These are phyloP conservation scores for Atta cephalotes DNA, from an alignment of 1,140 invertebrate genomes.

Conservation along the genomic window DNA sequence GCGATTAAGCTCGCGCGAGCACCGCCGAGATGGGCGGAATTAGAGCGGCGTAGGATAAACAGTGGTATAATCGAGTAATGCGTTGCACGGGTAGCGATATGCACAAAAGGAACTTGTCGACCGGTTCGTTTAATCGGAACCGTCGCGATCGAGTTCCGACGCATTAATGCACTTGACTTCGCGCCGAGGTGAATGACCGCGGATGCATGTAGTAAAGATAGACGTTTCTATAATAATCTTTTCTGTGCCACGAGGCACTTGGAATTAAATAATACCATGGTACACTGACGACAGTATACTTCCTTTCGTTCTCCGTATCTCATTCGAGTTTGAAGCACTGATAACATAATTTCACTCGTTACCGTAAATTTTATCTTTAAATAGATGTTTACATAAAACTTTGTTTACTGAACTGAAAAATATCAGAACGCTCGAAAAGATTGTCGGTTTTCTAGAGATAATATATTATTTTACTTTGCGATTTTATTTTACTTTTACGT, in stretches of 20 bases:
- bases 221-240: background rate
- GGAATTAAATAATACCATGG: background rate
- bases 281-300: background rate
- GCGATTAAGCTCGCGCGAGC: slow-evolving; percentile 35
- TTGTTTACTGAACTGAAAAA: background rate
- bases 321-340: background rate
- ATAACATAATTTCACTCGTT: slow-evolving; percentile 4
- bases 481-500: too few species aligned
- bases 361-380: background rate
- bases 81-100: background rate
- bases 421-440: background rate
- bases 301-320: background rate
- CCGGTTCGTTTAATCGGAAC: slow-evolving; percentile 7
- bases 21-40: slow-evolving; percentile 46
- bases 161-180: background rate
- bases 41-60: slow-evolving; percentile 35
- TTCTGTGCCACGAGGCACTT: background rate
- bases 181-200: slow-evolving; percentile 22
- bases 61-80: background rate
- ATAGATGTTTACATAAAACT: slow-evolving; percentile 1
- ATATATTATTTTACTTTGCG: background rate
- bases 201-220: background rate
- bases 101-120: slow-evolving; percentile 5
- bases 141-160: slow-evolving; percentile 20
- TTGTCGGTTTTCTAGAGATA: background rate